phyloP scores from a whole-genome alignment of 2,797 vertebrate species.

The Pogonophryne albipinna region DNA sequence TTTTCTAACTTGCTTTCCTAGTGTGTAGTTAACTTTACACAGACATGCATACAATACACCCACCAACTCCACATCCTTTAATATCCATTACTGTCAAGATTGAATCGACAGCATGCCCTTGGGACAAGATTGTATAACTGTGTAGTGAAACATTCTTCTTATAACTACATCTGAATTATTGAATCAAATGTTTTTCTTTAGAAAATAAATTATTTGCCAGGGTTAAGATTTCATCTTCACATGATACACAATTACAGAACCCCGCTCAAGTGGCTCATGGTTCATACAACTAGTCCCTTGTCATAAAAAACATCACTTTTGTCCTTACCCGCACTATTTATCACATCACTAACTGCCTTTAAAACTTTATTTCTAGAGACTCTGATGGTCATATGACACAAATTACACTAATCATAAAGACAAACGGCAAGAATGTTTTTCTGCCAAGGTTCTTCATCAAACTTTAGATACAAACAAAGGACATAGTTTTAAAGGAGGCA shows the following conservation, averaged over 20 bases:
- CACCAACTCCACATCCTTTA: conserved; percentile 29
- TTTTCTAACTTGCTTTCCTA: conserved; percentile 25
- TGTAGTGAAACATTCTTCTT: conserved; percentile 42
- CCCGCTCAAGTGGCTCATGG: conserved; percentile 9
- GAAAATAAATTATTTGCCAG: conserved; percentile 22
- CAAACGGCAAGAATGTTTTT: conserved; percentile 14
- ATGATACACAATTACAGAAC: neutral
- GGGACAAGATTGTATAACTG: conserved; percentile 36
- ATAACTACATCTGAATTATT: conserved; percentile 32
- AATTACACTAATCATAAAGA: neutral
- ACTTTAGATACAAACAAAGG: neutral
- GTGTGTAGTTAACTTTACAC: conserved; percentile 41
- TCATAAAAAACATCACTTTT: neutral
- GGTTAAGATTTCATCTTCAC: conserved; percentile 6
- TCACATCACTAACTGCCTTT: neutral
- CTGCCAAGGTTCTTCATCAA: conserved; percentile 10
- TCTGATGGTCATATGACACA: neutral
- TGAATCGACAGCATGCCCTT: conserved; percentile 60
- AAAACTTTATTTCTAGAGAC: neutral
- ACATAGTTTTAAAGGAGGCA: neutral
- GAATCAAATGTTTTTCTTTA: conserved; percentile 44
- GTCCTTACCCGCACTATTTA: neutral
- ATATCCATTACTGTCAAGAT: conserved; percentile 56
- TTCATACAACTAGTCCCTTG: neutral
- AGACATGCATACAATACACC: conserved; percentile 40